These are phyloP conservation scores for Dasysyrphus albostriatus DNA, from an alignment of 2,888 invertebrate species.

Conservation along the genomic window DNA sequence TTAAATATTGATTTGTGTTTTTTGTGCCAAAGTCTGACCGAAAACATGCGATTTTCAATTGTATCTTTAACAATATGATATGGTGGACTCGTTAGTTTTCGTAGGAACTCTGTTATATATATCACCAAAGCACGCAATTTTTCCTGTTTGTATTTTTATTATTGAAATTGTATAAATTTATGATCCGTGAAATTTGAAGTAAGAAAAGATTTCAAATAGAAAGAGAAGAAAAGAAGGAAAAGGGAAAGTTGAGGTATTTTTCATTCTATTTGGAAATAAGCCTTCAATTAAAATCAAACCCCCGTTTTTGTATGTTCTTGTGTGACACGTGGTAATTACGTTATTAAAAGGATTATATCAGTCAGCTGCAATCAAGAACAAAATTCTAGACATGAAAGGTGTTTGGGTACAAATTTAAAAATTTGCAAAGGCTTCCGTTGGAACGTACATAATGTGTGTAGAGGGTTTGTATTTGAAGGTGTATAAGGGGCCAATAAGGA, in stretches of 20 bases:
- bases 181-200: constrained; percentile 49
- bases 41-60: constrained; percentile 52
- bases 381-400: constrained; percentile 25
- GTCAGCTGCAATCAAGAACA: constrained; percentile 23
- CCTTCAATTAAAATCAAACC: neutral
- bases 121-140: constrained; percentile 48
- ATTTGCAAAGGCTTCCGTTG: constrained; percentile 41
- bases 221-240: neutral
- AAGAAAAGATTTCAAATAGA: constrained; percentile 16
- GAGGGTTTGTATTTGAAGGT: neutral
- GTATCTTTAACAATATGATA: constrained; percentile 35
- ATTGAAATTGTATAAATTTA: constrained; percentile 49
- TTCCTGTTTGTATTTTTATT: constrained; percentile 10
- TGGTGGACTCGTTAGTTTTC: constrained; percentile 41
- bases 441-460: neutral
- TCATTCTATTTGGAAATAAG: too few species aligned
- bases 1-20: constrained; percentile 61
- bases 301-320: neutral
- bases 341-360: constrained; percentile 44
- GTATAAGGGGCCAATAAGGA: neutral
- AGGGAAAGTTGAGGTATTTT: neutral
- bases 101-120: constrained; percentile 18
- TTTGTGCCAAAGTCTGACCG: constrained; percentile 34
- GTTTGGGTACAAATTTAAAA: constrained; percentile 8
- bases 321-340: constrained; percentile 32